Base-by-base conservation (phyloP, 1,140 invertebrate genomes). In the Leptinotarsa defecta region DNA sequence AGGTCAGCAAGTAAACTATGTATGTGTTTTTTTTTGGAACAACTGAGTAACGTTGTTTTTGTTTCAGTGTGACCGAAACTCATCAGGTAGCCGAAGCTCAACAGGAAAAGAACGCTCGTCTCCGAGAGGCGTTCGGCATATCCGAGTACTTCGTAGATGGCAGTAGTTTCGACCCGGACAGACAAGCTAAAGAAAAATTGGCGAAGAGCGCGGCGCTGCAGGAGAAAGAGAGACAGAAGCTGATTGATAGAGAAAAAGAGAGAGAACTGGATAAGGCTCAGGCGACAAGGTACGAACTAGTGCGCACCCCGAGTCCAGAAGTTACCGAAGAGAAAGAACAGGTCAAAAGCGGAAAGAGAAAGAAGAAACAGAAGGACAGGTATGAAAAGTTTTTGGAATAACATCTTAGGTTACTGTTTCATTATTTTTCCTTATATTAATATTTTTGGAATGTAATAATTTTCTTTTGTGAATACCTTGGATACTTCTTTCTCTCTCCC, bases 11-110 rank as follows among this genome's bases (percentile, higher is more conserved):
- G 34, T 43, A 3, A 43, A 43, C 34, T 3, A 43, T 43, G 34
- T 43, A 43, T 43, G 8, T 43, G 34, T 34, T 43, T 34, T 34
- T 34, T 43, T 43, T 43, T 3, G 8, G 34, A 43, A 11, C 8
- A 43, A 11, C 8, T 43, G 8, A 43, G 34, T 43, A 43, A 43
- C 8, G 34, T 65, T 27, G 17, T 65, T 20, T 85, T 68, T 82
- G 74, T 89, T 90, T 8, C 86, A 97, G 95, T 87, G 95, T 95
- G 24, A 94, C 94, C 72, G 96, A 98, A 83, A 98, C 95, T 64
- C 97, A 99, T 88, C 95, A 98, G 85, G 91, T 98, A 73, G 96
- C 97, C 3, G 95, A 97, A 86, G 96, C 96, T n/a, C 96, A 98
- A 84, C 94, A 96, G 84, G 94, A 97, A 83, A 98, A 98, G 86